Base-by-base conservation (phyloP, 1,140 invertebrate genomes). In the Wiebesia pumilae region DNA sequence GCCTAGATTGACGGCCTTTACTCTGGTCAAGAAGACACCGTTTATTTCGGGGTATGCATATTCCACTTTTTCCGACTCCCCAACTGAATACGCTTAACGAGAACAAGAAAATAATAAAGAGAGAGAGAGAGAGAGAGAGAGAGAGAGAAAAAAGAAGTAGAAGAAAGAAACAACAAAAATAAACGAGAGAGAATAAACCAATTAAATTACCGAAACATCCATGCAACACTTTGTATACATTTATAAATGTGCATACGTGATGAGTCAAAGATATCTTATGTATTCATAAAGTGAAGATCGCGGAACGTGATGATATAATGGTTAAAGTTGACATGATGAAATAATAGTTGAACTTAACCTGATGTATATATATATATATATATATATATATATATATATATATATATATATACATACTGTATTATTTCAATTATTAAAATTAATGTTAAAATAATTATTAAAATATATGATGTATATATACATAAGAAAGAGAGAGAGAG, bases 21-120 rank as follows among this genome's bases (percentile, higher is more conserved):
- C 14, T 38, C 2, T 80, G 14, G 19, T n/a, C 43, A 62, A 73
- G 40, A 69, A 81, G 30, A 54, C 30, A 38, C 38, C 38, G 58
- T 65, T 84, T 85, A 85, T 85, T 85, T 85, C 33, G 77, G 77
- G 73, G 24, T 62, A 78, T 75, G 12, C 38, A 78, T 78, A 77
- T 47, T 78, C 71, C 73, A 78, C 73, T 84, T 78, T 78, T 84
- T 83, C 79, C 54, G 21, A 33, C 43, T 62, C 40, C 16, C 24
- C 21, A 27, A n/a, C 30, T 69, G 21, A 75, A 75, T 27, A 75
- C 14, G 24, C 16, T 24, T 40, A 43, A 27, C 0, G 14, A n/a
- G 24, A n/a, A n/a, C 1, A n/a, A 75, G 4, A 78, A 78, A 0
- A n/a, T 19, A 9, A 43, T 16, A 78, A 12, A 54, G 9, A 78